Evolutionary conservation across 2,797 vertebrate genomes (phyloP).

Genomic region (Loriculus beryllinus): DNA sequence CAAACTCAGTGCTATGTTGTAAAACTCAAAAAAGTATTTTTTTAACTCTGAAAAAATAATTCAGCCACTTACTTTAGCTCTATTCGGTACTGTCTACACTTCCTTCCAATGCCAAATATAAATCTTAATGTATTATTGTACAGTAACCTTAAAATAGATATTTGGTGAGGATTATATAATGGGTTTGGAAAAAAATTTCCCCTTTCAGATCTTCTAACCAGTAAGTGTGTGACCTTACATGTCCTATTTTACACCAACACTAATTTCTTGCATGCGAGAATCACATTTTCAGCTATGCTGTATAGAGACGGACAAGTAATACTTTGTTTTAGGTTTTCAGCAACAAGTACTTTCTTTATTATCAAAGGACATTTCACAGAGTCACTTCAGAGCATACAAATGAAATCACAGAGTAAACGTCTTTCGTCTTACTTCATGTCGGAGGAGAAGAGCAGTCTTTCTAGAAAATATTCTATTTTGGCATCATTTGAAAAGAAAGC

Average conservation of each 20-base stretch:
- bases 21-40: not conserved
- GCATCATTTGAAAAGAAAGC: slow-evolving; percentile 45
- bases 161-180: not conserved
- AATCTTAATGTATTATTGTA: not conserved
- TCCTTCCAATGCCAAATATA: not conserved
- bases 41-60: not conserved
- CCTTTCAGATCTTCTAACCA: not conserved
- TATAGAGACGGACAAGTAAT: not conserved
- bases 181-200: not conserved
- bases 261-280: not conserved
- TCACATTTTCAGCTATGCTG: not conserved
- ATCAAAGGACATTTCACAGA: slow-evolving; percentile 37
- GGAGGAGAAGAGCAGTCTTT: slow-evolving; percentile 30
- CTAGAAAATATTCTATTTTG: slow-evolving; percentile 53
- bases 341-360: slow-evolving; percentile 39
- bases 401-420: slow-evolving; percentile 41
- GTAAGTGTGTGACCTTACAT: not conserved
- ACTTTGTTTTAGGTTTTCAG: slow-evolving; percentile 36
- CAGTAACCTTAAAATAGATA: not conserved
- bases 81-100: not conserved
- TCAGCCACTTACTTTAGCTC: not conserved
- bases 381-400: slow-evolving; percentile 55
- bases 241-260: not conserved
- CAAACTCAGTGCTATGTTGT: not conserved
- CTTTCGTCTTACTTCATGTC: slow-evolving; percentile 49